Evolutionary conservation across 2,888 invertebrate species (phyloP), one percentile per base, ranked within the genome.

Genomic region (Habroteleia sp.): DNA sequence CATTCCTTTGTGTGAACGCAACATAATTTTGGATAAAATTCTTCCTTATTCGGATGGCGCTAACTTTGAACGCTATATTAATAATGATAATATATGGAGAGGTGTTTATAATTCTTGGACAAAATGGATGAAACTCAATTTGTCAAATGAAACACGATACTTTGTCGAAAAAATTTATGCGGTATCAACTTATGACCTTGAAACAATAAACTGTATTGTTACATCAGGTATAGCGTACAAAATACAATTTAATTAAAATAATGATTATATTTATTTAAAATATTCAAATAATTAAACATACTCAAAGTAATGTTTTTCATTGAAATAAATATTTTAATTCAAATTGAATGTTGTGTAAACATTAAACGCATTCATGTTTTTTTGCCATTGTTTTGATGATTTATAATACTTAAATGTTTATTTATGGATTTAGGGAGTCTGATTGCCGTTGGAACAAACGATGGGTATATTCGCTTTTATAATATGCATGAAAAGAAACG

Each of bases 391-490:
- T n/a, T n/a, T n/a, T n/a, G n/a, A n/a, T n/a, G n/a, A n/a, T n/a
- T n/a, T n/a, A n/a, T n/a, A n/a, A n/a, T n/a, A n/a, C n/a, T n/a
- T n/a, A n/a, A n/a, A n/a, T n/a, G n/a, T n/a, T n/a, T n/a, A n/a
- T n/a, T n/a, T n/a, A n/a, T n/a, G n/a, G n/a, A 17, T 41, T 58
- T 42, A 85, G 85, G 72, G 23, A 76, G 79, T 62, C 58, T 81
- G 7, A 33, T 84, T 42, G 85, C 82, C 7, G 41, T 82, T 48
- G 85, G 84, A 4, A 79, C 82, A 4, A 79, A 76, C 0, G 81
- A 82, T 39, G 85, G 85, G 17, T 82, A 73, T 3, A 72, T 85
- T 33, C 76, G 78, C 42, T 77, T 85, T 46, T 83, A 79, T 13
- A 74, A 82, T 39, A 69, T 81, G 5, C 35, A 54, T 29, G 42